A percentile compares a stretch with the other conserved stretches of the same genome.
These are phyloP conservation scores for Caenorhabditis brenneri DNA, from an alignment of 1,140 invertebrate species.

Conservation along the genomic window DNA sequence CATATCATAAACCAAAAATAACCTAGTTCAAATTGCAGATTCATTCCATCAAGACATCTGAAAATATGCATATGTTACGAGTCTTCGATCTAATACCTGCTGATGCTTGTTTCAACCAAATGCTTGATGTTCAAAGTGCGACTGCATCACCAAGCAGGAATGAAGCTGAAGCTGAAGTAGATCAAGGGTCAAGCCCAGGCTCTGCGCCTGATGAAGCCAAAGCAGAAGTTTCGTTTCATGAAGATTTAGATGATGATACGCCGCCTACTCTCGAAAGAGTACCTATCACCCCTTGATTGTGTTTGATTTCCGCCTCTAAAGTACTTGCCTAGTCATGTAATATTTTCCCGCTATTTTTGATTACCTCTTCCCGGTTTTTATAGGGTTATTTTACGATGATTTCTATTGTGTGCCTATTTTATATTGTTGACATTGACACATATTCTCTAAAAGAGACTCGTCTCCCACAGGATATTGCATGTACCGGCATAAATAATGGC, in stretches of 20 bases:
- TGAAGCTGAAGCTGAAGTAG: neutral
- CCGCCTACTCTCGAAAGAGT: neutral
- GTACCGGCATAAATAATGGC: neutral
- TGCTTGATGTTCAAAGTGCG: conserved; percentile 26
- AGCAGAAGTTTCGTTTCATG: neutral
- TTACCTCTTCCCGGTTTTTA: conserved; percentile 17
- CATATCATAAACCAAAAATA: neutral
- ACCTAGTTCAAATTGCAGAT: no score
- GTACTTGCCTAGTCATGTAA: neutral
- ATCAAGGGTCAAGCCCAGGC: neutral
- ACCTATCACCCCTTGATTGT: neutral
- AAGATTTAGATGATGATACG: neutral
- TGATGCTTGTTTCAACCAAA: conserved; percentile 52
- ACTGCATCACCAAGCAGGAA: neutral
- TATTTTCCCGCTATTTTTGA: neutral
- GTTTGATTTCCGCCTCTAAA: neutral
- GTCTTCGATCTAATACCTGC: conserved; percentile 49
- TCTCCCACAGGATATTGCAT: neutral
- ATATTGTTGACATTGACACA: neutral
- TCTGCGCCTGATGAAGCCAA: neutral
- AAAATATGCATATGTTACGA: conserved; percentile 57
- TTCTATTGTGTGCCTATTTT: neutral
- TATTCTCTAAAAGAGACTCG: neutral
- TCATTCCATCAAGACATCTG: conserved; percentile 53
- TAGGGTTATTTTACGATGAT: conserved; percentile 2